Conservation (phyloP, 2,797 vertebrate species). For the Rallus crepitans region DNA sequence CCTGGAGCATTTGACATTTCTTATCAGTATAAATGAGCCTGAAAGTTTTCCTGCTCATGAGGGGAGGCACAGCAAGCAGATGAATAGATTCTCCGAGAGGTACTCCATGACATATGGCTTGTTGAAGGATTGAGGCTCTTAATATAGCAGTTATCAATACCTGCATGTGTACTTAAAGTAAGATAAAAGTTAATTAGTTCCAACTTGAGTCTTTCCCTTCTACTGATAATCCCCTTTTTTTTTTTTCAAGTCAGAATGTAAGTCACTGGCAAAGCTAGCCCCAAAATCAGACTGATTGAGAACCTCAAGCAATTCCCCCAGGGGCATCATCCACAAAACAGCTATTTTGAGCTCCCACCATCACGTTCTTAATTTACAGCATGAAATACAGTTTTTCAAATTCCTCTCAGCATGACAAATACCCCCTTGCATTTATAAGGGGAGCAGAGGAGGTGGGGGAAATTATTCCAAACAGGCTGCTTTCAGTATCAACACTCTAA, state of each 20-base stretch:
- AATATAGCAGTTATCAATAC: background rate
- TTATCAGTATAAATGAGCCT: background rate
- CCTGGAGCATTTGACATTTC: background rate
- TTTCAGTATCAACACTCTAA: background rate
- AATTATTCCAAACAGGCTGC: background rate
- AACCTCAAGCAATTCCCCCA: background rate
- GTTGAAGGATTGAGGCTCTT: background rate
- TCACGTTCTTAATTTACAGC: background rate
- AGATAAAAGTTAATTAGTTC: conserved; percentile 46
- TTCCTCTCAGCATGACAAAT: background rate
- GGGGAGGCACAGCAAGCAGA: accelerated
- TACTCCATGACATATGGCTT: background rate
- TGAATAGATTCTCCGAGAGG: background rate
- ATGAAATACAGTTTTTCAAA: background rate
- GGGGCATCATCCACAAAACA: background rate
- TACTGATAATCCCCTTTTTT: background rate
- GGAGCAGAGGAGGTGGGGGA: background rate
- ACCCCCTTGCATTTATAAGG: background rate
- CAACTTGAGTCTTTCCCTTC: background rate
- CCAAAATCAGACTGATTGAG: background rate
- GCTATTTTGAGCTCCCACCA: background rate
- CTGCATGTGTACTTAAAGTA: background rate
- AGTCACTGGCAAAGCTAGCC: background rate
- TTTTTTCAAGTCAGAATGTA: background rate
- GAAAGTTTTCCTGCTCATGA: background rate